Evolutionary conservation across 2,888 invertebrate species (phyloP).

Genomic region (Alloscopus bannaensis): DNA sequence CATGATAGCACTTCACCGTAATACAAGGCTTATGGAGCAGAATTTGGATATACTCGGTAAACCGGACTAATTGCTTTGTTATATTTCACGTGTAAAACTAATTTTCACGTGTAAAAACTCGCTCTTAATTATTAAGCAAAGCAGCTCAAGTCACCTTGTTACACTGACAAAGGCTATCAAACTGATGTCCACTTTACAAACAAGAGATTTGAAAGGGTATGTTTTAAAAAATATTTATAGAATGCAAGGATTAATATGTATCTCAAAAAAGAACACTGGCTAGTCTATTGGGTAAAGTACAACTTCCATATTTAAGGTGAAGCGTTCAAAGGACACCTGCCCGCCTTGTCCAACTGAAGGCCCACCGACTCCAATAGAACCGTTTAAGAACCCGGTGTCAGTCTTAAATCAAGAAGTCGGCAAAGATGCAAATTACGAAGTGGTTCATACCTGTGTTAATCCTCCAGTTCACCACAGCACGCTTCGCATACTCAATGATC

Average conservation of each 20-base stretch:
- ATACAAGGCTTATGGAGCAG: slow-evolving; percentile 45
- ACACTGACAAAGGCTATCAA: too few species aligned
- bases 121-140: too few species aligned
- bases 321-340: slow-evolving; percentile 26
- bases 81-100: too few species aligned
- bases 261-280: too few species aligned
- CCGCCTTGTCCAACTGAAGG: slow-evolving; percentile 54
- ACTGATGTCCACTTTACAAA: too few species aligned
- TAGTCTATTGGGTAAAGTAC: too few species aligned
- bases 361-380: slow-evolving; percentile 34
- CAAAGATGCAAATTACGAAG: slow-evolving; percentile 27
- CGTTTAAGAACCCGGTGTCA: slow-evolving; percentile 42
- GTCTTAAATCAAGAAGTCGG: slow-evolving; percentile 47
- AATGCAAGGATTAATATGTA: too few species aligned
- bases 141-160: too few species aligned
- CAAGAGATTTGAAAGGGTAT: too few species aligned
- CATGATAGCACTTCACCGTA: slow-evolving; percentile 36
- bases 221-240: too few species aligned
- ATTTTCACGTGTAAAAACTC: too few species aligned
- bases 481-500: slow-evolving; percentile 23
- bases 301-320: slow-evolving; percentile 16
- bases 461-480: slow-evolving; percentile 33
- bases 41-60: slow-evolving; percentile 46
- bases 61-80: not conserved
- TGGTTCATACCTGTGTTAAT: slow-evolving; percentile 23